Evolutionary conservation across 2,797 vertebrate genomes (phyloP).

Genomic region (Podarcis lilfordi): DNA sequence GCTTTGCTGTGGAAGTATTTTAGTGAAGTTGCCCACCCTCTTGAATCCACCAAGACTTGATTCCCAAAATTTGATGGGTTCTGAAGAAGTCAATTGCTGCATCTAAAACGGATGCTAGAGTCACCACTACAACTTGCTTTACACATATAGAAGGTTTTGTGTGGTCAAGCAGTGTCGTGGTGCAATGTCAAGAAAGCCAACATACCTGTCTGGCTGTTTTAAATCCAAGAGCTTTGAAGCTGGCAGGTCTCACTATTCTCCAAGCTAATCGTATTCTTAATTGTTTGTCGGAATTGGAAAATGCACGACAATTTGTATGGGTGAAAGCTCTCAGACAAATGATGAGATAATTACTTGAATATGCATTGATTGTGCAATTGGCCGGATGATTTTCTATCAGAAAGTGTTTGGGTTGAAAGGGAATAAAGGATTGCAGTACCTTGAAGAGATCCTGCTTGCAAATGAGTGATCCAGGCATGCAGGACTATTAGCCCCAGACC

Average conservation of each 20-base stretch:
- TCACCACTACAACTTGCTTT: background rate
- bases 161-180: background rate
- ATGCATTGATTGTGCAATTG: constrained; percentile 1
- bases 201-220: background rate
- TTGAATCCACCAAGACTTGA: background rate
- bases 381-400: background rate
- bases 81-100: background rate
- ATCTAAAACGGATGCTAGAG: background rate
- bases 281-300: background rate
- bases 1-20: background rate
- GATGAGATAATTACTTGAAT: constrained; percentile 21
- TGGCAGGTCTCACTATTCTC: background rate
- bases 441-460: background rate
- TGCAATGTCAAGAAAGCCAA: background rate
- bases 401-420: background rate
- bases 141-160: background rate
- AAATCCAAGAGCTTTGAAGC: background rate
- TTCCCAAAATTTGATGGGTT: background rate
- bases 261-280: background rate
- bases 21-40: background rate
- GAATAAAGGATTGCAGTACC: background rate
- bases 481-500: no score
- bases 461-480: no score
- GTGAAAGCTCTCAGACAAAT: background rate
- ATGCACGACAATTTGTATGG: constrained; percentile 10